Conservation (phyloP, 2,888 invertebrate species). For the Andrena flavipes region DNA sequence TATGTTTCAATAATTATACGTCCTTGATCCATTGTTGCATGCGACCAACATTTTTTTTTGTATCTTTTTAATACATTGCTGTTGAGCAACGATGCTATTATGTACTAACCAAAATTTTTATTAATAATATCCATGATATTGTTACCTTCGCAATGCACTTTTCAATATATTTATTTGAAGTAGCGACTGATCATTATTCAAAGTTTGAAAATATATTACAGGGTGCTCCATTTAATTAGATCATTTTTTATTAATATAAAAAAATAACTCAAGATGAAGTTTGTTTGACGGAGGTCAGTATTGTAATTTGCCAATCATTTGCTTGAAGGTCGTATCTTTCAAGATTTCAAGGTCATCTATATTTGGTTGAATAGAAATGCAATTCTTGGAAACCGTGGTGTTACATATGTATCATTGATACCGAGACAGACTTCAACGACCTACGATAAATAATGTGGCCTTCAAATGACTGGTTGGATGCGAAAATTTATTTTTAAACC, state of each 20-base stretch:
- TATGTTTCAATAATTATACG: constrained; percentile 42
- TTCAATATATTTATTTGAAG: not conserved
- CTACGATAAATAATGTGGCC: not conserved
- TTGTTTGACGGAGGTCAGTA: too few species aligned
- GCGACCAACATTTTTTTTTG: not conserved
- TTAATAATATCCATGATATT: not conserved
- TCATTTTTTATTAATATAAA: too few species aligned
- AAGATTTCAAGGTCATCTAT: not conserved
- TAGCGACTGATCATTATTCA: not conserved
- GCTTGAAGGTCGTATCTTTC: not conserved
- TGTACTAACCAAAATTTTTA: not conserved
- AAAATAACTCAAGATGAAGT: too few species aligned
- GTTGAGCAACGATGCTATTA: not conserved
- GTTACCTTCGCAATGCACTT: not conserved
- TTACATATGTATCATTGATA: too few species aligned
- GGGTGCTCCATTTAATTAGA: not conserved
- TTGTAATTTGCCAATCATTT: too few species aligned
- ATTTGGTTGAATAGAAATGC: not conserved
- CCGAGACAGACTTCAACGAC: too few species aligned
- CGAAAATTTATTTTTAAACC: not conserved
- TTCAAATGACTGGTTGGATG: not conserved
- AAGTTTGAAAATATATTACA: not conserved
- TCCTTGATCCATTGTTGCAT: constrained; percentile 2
- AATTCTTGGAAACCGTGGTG: not conserved
- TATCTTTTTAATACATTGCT: not conserved